Conservation (phyloP, 2,888 invertebrate genomes). For the Leucoma salicis region DNA sequence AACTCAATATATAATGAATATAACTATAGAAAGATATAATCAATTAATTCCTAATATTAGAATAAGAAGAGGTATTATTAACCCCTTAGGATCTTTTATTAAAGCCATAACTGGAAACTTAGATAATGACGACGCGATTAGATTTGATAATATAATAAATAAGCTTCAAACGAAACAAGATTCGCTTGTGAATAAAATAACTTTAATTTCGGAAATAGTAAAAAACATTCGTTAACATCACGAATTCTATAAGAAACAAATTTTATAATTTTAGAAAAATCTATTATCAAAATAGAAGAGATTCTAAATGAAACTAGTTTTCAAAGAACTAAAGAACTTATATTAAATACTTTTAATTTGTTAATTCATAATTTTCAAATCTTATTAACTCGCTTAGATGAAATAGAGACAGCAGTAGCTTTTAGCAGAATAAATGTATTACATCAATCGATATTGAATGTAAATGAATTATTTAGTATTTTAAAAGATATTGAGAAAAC, state of each 20-base stretch:
- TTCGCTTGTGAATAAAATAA: conserved; percentile 14
- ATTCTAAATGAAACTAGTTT: conserved; percentile 8
- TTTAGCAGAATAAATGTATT: conserved; percentile 13
- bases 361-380: not conserved
- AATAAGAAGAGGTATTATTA: not conserved
- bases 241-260: conserved; percentile 10
- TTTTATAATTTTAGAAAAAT: conserved; percentile 8
- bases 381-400: not conserved
- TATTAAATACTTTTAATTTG: conserved; percentile 1
- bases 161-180: conserved; percentile 15
- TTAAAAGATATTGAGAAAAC: conserved; percentile 3
- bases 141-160: conserved; percentile 19
- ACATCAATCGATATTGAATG: conserved; percentile 5
- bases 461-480: not conserved
- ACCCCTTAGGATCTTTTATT: not conserved
- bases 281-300: conserved; percentile 13
- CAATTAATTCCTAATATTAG: conserved; percentile 13
- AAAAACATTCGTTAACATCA: conserved; percentile 2
- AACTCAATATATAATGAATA: not conserved
- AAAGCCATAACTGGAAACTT: conserved; percentile 25
- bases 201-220: conserved; percentile 5
- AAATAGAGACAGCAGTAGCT: not conserved
- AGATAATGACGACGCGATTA: conserved; percentile 26
- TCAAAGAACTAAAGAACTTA: conserved; percentile 4
- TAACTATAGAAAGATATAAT: conserved; percentile 9